Conservation (phyloP, 1,140 invertebrate genomes). For the Geopemphigus sp. region DNA sequence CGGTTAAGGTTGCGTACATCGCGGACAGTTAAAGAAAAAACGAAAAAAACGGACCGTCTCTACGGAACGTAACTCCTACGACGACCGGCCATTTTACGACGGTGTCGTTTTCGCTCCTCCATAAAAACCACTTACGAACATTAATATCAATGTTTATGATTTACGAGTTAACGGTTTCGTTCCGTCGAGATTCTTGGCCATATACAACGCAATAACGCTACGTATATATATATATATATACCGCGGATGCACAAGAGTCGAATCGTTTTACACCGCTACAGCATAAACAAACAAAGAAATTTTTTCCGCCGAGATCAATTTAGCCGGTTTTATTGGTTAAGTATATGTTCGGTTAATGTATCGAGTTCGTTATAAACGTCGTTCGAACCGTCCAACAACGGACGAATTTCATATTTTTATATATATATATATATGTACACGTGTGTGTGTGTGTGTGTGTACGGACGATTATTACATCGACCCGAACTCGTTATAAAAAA, state of each 20-base stretch:
- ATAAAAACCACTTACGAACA: background rate
- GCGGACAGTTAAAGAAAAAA: background rate
- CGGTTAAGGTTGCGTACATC: background rate
- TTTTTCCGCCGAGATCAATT: background rate
- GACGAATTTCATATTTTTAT: too few relatives aligned
- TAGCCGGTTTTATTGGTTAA: background rate
- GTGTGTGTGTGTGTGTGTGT: background rate
- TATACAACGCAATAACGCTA: background rate
- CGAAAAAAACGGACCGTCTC: background rate
- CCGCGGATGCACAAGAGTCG: background rate
- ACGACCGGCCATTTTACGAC: background rate
- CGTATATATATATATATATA: conserved; percentile 4
- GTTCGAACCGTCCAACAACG: background rate
- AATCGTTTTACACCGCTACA: background rate
- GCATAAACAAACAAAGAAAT: background rate
- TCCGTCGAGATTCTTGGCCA: too few relatives aligned
- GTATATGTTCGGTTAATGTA: background rate
- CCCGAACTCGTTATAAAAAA: background rate
- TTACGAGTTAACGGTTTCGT: background rate
- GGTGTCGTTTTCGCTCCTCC: background rate
- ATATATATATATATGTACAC: background rate
- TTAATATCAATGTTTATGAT: conserved; percentile 20
- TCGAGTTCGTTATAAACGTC: conserved; percentile 2
- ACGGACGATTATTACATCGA: background rate
- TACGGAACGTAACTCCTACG: too few relatives aligned